A percentile compares a stretch with the other conserved stretches of the same genome.
Evolutionary conservation across 2,888 invertebrate species (phyloP).

Genomic region (Polydesmus complanatus): DNA sequence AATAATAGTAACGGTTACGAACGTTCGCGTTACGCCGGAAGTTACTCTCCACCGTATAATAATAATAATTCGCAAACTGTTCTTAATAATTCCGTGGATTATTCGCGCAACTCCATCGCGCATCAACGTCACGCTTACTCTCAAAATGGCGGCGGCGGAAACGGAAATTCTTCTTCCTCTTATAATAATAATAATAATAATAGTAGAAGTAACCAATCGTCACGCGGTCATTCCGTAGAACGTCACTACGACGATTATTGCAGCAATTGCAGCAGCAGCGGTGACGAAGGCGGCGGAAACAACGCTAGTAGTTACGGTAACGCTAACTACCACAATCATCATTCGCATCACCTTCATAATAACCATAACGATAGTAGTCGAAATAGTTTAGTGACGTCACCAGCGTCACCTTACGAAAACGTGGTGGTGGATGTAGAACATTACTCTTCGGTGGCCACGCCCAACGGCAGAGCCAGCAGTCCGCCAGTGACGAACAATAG

Average conservation of each 20-base stretch:
- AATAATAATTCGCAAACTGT: background rate
- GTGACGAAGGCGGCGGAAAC: slow-evolving; percentile 10
- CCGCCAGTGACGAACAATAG: background rate
- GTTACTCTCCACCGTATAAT: background rate
- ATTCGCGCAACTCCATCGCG: no score
- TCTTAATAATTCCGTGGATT: background rate
- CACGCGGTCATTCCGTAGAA: no score
- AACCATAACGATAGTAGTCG: background rate
- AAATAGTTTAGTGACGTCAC: slow-evolving; percentile 35
- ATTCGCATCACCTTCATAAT: no score
- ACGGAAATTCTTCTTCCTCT: background rate
- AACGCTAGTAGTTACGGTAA: background rate
- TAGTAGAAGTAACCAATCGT: no score
- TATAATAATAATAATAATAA: background rate
- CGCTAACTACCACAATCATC: no score
- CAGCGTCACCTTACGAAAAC: slow-evolving; percentile 23
- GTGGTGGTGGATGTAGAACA: slow-evolving; percentile 28
- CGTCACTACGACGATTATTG: slow-evolving; percentile 1
- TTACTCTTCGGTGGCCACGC: no score
- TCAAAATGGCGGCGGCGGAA: background rate
- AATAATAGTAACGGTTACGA: background rate
- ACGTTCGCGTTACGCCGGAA: background rate
- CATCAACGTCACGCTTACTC: background rate
- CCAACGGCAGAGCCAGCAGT: slow-evolving; percentile 36
- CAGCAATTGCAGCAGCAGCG: slow-evolving; percentile 14